Evolutionary conservation across 1,140 invertebrate genomes (phyloP), one percentile per base, ranked within the genome.

Genomic region (Parapsyche elsis): DNA sequence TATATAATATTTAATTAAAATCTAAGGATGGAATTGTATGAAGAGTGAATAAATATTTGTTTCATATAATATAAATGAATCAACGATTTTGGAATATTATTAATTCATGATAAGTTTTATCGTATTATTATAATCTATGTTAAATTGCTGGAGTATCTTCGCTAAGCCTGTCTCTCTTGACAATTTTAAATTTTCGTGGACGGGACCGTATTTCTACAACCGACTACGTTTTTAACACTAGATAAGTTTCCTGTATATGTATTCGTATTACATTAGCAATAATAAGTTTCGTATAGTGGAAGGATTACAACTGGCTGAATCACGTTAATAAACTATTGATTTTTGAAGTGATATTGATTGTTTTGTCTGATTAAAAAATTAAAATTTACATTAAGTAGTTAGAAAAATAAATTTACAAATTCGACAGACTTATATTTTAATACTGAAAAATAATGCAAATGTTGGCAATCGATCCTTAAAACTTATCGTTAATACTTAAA

Each of bases 371-470:
- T 53, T n/a, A 53, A 53, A 53, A 53, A 53, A 53, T 53, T 53
- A 53, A 53, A 53, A 53, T 14, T 53, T 14, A 53, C 12, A 1
- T 53, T 38, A 38, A 38, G 30, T 38, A 38, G 30, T 38, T 38
- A 53, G 24, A 30, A 67, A 67, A 67, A 67, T 67, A 67, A 26
- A 14, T 24, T 67, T 67, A 24, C 26, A 53, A 14, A 67, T 67
- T 26, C 10, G 16, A 67, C 64, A 67, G 64, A 67, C 64, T 67
- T 67, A 67, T 73, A 19, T 73, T 23, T 23, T 73, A 73, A 73
- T 73, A 73, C 71, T 73, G 71, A 73, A 73, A 67, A 46, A 73
- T 26, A 67, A 26, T 24, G 45, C 45, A 46, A 24, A 16, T 5
- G 26, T 73, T 73, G 71, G 71, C 71, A 73, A 73, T 16, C 38